phyloP scores from a whole-genome alignment of 2,797 vertebrate species.

The Anas bernieri region DNA sequence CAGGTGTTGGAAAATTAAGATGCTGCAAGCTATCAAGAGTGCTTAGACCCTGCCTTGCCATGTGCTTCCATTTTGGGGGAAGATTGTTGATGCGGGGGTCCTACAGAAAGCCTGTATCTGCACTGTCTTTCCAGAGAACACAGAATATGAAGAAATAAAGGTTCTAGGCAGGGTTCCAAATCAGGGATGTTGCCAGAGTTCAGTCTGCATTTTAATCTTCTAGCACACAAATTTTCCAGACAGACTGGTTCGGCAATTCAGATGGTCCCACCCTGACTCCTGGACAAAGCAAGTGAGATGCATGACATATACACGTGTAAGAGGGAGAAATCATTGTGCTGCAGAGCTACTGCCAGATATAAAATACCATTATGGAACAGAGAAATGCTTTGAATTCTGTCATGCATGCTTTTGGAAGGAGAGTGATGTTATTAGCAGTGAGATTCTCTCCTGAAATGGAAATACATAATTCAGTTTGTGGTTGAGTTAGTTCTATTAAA shows the following conservation, averaged over 20 bases:
- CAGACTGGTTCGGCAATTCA: conserved; percentile 28
- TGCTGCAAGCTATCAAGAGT: background rate
- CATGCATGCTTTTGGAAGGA: conserved; percentile 42
- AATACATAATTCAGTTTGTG: conserved; percentile 70
- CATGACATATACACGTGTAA: conserved; percentile 15
- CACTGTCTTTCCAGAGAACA: background rate
- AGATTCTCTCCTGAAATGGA: conserved; percentile 60
- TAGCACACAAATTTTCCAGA: conserved; percentile 43
- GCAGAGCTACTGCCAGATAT: background rate
- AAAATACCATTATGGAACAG: background rate
- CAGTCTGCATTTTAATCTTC: background rate
- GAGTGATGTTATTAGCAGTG: conserved; percentile 47
- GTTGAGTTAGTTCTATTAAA: conserved; percentile 66
- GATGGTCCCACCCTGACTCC: conserved; percentile 37
- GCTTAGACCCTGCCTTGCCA: background rate
- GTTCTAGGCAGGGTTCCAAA: conserved; percentile 51
- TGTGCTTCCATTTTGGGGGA: background rate
- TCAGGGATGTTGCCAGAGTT: conserved; percentile 31
- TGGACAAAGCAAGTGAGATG: background rate
- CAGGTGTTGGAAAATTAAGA: background rate
- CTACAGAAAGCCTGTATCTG: conserved; percentile 23
- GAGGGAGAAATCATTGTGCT: background rate
- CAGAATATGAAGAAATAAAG: conserved; percentile 32
- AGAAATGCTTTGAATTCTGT: conserved; percentile 52
- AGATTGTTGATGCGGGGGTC: background rate